Evolutionary conservation across 1,140 invertebrate genomes (phyloP).

Genomic region (Drosophila sturtevanti): DNA sequence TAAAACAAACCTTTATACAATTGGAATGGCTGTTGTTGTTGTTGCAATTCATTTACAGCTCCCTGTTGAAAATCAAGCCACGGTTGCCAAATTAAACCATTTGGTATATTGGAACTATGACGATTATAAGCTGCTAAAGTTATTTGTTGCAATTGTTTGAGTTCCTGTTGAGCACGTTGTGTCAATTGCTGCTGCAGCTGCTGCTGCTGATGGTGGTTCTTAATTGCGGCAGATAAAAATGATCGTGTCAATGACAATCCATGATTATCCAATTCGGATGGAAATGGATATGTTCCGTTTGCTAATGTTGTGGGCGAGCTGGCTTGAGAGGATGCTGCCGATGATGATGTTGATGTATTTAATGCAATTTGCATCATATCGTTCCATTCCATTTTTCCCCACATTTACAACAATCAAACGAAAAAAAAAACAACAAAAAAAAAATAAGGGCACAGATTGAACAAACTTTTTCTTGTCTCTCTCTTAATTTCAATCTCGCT

Average conservation of each 20-base stretch:
- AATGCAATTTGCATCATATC: constrained; percentile 65
- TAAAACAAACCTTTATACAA: constrained; percentile 76
- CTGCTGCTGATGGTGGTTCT: constrained; percentile 43
- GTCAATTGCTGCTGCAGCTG: constrained; percentile 30
- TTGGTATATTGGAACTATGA: constrained; percentile 68
- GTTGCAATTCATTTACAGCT: constrained; percentile 74
- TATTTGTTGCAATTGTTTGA: constrained; percentile 38
- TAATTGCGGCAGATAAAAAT: constrained; percentile 19
- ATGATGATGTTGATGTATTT: constrained; percentile 28
- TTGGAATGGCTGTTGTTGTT: constrained; percentile 63
- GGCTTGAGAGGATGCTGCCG: constrained; percentile 59
- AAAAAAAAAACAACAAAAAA: neutral
- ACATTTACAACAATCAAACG: neutral
- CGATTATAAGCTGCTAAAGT: constrained; percentile 40
- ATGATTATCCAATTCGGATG: constrained; percentile 22
- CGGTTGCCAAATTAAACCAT: constrained; percentile 76
- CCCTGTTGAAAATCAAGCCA: constrained; percentile 77
- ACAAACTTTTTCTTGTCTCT: neutral
- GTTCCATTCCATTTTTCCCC: constrained; percentile 63
- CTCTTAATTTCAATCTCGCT: neutral
- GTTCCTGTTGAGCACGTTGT: constrained; percentile 23
- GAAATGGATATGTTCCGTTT: constrained; percentile 1
- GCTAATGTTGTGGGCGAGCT: constrained; percentile 53
- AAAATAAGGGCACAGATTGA: neutral
- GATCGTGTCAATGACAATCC: constrained; percentile 22